Evolutionary conservation across 2,888 invertebrate species (phyloP).

Genomic region (Ectobius pallidus): DNA sequence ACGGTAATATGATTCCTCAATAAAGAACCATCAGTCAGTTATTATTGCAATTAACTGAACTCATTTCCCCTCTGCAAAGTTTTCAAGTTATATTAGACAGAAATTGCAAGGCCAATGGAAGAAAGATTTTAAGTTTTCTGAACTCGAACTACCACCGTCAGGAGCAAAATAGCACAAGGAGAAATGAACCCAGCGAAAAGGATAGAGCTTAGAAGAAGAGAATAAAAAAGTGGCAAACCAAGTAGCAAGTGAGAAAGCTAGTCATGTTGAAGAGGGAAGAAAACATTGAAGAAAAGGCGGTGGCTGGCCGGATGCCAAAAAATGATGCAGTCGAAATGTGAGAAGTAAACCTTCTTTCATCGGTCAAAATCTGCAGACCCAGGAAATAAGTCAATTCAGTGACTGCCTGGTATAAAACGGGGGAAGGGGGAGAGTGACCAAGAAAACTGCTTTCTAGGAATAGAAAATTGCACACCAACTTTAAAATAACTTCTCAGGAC

Average conservation of each 20-base stretch:
- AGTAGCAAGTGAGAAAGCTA: neutral
- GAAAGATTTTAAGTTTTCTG: too few species aligned
- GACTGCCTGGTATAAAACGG: neutral
- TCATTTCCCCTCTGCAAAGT: too few species aligned
- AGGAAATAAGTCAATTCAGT: conserved; percentile 7
- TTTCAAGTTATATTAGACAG: too few species aligned
- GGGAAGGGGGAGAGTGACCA: neutral
- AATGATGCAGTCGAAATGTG: neutral
- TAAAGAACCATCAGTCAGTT: too few species aligned
- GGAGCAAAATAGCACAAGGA: too few species aligned
- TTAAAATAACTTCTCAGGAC: neutral
- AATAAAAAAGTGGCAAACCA: neutral
- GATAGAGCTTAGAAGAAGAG: neutral
- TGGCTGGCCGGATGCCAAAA: neutral
- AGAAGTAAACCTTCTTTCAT: conserved; percentile 7
- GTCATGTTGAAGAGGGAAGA: neutral
- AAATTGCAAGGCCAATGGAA: too few species aligned
- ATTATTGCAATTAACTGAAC: too few species aligned
- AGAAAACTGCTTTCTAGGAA: neutral
- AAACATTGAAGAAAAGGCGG: neutral
- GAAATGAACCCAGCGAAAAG: too few species aligned
- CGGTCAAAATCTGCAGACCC: neutral
- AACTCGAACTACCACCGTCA: too few species aligned
- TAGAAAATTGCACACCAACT: neutral
- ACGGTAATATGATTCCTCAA: too few species aligned